Evolutionary conservation across 64 coral and sea anemone species (phyloP), one percentile per base, ranked within the genome.

Genomic region (Stichodactyla mertensii): DNA sequence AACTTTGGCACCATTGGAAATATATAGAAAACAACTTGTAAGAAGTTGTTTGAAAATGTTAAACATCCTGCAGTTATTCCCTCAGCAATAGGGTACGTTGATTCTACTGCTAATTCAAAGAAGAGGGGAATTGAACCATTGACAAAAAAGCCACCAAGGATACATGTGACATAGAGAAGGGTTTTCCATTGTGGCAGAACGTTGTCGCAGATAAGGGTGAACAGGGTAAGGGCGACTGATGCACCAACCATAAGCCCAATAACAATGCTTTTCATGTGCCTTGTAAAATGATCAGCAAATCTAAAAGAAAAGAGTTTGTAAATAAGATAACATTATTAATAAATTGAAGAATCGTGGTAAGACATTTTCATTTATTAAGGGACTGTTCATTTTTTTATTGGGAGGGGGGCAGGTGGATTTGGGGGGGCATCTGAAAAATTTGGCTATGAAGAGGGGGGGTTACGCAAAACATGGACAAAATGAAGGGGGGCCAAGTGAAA

Each of bases 81-180:
- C 56, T 99, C 97, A 6, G 97, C 90, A 4, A 99, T 92, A 5
- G 97, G 97, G 59, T 99, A 99, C 0, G 97, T 94, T 57, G 93
- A 95, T 88, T 99, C 97, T 18, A 94, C 97, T 0, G 84, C 90
- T 52, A 99, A 74, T 83, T 99, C 97, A 87, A 99, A 99, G 88
- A 99, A 99, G 12, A 99, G 77, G 7, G 97, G 97, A 36, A 99
- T 90, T 53, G 97, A 88, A 88, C 97, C 97, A 82, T 99, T 95
- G 23, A 99, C 93, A 23, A 94, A 99, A 51, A 99, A 95, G 20
- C 97, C 97, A 18, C 93, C 91, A 11, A 99, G 23, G 71, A 89
- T 85, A 71, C 90, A 87, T 52, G 93, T 94, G 57, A 99, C 52
- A 64, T 87, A 99, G 5, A 99, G 86, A 14, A 99, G 22, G 27